Base-by-base conservation (phyloP, 2,888 invertebrate species). In the Lycia hirtaria region DNA sequence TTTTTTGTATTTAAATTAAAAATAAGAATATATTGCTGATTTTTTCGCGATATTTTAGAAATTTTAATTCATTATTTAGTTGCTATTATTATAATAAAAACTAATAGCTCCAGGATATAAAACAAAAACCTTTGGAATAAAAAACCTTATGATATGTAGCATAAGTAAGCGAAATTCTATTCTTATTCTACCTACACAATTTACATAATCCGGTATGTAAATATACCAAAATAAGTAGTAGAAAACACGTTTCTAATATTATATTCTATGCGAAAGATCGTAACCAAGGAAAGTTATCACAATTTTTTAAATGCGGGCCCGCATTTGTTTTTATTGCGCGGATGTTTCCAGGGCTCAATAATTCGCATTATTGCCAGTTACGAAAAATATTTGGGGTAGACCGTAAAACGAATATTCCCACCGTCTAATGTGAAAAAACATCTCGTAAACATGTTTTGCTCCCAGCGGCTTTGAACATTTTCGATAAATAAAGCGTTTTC, bases 351-450 rank as follows among this genome's bases (percentile, higher is more conserved):
- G 47, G 19, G 15, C 37, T 41, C 49, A 56, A 56, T 56, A 38
- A 32, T 40, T 56, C 45, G 38, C 26, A 45, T 56, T 56, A 56
- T 40, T 50, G 40, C 50, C 56, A 43, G 49, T 40, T 45, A 45
- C 38, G 30, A 37, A 24, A 56, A 49, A 50, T 50, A 40, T 56
- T 43, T 56, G 45, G 45, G 45, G 44, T 50, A 51, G 41, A 37
- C 43, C 38, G 45, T 50, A 45, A 51, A 56, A 30, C 37, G 37
- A 51, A 56, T 56, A 56, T 56, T 50, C 32, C 50, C 43, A 50
- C 22, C 51, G 26, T 41, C 44, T 55, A 50, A 58, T 53, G 56
- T 41, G 51, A 47, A 52, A 55, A 57, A 53, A 50, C 45, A 56
- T 56, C 44, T 56, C 51, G 55, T 52, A 56, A 56, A 53, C 41